Evolutionary conservation across 2,888 invertebrate species (phyloP).

Genomic region (Oscheius sp.): DNA sequence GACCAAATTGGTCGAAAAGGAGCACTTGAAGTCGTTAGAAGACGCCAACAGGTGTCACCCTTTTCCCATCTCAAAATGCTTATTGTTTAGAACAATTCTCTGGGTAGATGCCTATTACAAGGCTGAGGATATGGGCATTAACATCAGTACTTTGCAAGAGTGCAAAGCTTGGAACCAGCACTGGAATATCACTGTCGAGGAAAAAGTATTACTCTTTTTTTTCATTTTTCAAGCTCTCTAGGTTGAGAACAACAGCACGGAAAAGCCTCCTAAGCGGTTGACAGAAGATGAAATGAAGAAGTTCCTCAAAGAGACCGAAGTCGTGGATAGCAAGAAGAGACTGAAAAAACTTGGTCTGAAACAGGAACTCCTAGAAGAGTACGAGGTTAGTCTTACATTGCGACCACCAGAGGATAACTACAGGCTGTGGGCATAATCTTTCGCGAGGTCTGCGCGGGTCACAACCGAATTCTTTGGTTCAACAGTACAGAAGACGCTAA

Average conservation of each 20-base stretch:
- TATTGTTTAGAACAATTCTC: constrained; percentile 50
- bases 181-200: constrained; percentile 48
- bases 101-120: constrained; percentile 70
- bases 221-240: not conserved
- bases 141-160: constrained; percentile 58
- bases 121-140: constrained; percentile 63
- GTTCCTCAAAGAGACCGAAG: constrained; percentile 50
- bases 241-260: constrained; percentile 7
- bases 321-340: constrained; percentile 57
- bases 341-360: constrained; percentile 63
- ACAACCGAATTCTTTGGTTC: constrained; percentile 65
- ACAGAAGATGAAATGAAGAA: constrained; percentile 42
- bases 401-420: constrained; percentile 17
- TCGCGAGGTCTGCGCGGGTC: constrained; percentile 68
- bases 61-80: not conserved
- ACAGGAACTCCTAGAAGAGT: constrained; percentile 61
- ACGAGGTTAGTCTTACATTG: constrained; percentile 44
- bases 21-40: constrained; percentile 48
- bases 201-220: not conserved
- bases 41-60: constrained; percentile 45
- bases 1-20: constrained; percentile 50
- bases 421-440: constrained; percentile 67
- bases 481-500: constrained; percentile 66
- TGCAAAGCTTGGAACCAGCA: constrained; percentile 67
- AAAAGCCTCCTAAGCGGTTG: not conserved